phyloP scores from a whole-genome alignment of 2,113 vertebrate genomes.

The Anarrhichthys ocellatus region DNA sequence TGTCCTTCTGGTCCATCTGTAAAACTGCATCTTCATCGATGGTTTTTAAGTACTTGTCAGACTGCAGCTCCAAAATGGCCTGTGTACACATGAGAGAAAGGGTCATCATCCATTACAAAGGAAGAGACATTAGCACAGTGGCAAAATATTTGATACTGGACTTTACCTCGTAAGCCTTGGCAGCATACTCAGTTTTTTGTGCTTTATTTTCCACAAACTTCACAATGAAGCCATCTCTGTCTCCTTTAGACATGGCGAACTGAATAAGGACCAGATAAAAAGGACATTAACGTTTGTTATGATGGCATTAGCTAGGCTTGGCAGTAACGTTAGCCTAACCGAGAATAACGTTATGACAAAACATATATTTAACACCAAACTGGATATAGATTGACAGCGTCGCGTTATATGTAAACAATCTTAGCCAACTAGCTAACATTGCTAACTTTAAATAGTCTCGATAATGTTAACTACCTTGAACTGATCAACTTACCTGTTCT shows the following conservation, averaged over 20 bases:
- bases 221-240: conserved; percentile 87
- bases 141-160: accelerated
- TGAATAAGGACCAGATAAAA: background rate
- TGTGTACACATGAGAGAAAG: conserved; percentile 70
- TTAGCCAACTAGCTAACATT: background rate
- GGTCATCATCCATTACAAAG: conserved; percentile 5
- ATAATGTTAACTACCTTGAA: background rate
- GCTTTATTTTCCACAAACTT: conserved; percentile 89
- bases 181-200: conserved; percentile 83
- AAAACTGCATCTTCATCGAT: conserved; percentile 87
- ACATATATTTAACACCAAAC: background rate
- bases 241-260: conserved; percentile 84
- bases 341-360: too few relatives aligned
- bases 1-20: conserved; percentile 89
- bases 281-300: background rate
- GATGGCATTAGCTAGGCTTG: background rate
- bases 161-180: conserved; percentile 92
- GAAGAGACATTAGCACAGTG: background rate
- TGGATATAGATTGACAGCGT: background rate
- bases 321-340: background rate
- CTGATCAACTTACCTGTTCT: conserved; percentile 15
- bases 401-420: background rate
- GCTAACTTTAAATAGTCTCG: background rate
- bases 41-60: conserved; percentile 90
- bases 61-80: conserved; percentile 95